Evolutionary conservation across 1,140 invertebrate genomes (phyloP).

Genomic region (Nautilus pompilius): DNA sequence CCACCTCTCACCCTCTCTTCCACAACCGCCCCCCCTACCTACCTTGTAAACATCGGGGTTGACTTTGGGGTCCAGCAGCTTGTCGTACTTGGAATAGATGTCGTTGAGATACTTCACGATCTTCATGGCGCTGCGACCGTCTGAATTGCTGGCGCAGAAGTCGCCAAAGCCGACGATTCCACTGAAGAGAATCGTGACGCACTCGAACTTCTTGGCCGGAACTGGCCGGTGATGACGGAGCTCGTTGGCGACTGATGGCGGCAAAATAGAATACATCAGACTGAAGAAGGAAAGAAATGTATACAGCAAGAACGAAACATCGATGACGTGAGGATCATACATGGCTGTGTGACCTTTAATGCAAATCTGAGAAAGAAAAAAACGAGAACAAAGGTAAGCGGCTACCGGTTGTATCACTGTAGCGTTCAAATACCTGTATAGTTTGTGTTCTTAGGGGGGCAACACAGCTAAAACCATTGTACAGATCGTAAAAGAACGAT

Average conservation of each 20-base stretch:
- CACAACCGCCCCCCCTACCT: too few relatives aligned
- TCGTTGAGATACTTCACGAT: conserved; percentile 52
- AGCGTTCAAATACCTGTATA: too few relatives aligned
- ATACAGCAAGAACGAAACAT: conserved; percentile 23
- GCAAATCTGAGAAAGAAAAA: too few relatives aligned
- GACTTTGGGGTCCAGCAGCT: conserved; percentile 87
- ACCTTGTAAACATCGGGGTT: conserved; percentile 93
- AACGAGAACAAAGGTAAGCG: too few relatives aligned
- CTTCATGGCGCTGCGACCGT: conserved; percentile 43
- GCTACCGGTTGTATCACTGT: too few relatives aligned
- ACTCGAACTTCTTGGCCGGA: conserved; percentile 42
- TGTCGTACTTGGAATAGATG: conserved; percentile 52
- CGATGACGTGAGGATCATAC: conserved; percentile 62
- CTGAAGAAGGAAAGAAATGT: conserved; percentile 56
- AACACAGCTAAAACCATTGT: too few relatives aligned
- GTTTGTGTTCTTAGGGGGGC: too few relatives aligned
- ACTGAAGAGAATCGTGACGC: conserved; percentile 53
- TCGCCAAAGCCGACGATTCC: conserved; percentile 51
- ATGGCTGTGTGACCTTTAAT: conserved; percentile 94
- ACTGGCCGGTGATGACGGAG: conserved; percentile 80
- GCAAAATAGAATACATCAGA: conserved; percentile 89
- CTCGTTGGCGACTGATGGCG: conserved; percentile 88
- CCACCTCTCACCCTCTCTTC: too few relatives aligned
- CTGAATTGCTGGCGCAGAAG: conserved; percentile 48
- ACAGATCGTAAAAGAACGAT: too few relatives aligned